Percentiles rank a stretch among this genome's conserved stretches.
Evolutionary conservation across 2,888 invertebrate genomes (phyloP).

Genomic region (Seladonia tumulorum): DNA sequence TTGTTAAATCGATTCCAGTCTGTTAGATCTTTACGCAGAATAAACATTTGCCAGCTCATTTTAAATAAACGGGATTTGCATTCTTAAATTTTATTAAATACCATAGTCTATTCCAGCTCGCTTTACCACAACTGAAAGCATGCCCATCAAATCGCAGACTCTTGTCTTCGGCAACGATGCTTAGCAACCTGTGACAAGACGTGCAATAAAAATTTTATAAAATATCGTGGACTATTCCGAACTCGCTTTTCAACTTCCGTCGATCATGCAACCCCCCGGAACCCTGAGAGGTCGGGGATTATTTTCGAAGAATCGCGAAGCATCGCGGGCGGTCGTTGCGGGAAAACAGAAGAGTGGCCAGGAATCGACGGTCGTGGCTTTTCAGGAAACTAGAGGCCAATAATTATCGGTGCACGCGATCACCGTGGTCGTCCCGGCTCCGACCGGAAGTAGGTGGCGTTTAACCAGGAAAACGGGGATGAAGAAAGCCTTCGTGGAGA

Average conservation of each 20-base stretch:
- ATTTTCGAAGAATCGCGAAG: neutral
- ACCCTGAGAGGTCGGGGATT: neutral
- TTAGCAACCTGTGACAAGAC: neutral
- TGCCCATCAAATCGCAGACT: too few relatives aligned
- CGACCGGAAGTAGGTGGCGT: conserved; percentile 73
- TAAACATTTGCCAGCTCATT: too few relatives aligned
- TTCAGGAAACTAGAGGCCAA: conserved; percentile 69
- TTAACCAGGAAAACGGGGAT: conserved; percentile 66
- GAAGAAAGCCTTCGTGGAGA: conserved; percentile 46
- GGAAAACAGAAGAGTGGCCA: conserved; percentile 37
- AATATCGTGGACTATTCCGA: neutral
- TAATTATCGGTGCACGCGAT: conserved; percentile 74
- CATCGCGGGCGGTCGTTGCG: conserved; percentile 58
- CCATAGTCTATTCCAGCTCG: too few relatives aligned
- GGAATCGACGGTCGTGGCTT: conserved; percentile 38
- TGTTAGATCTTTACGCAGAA: too few relatives aligned
- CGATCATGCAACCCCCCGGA: neutral
- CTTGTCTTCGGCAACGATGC: neutral
- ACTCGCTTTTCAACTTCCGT: neutral
- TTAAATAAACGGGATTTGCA: too few relatives aligned
- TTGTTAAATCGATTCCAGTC: too few relatives aligned
- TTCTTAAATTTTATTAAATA: too few relatives aligned
- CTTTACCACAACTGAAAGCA: too few relatives aligned
- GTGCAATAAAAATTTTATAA: neutral
- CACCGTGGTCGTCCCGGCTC: conserved; percentile 44